phyloP scores from a whole-genome alignment of 2,797 vertebrate genomes.

The Spinus olivaceus region DNA sequence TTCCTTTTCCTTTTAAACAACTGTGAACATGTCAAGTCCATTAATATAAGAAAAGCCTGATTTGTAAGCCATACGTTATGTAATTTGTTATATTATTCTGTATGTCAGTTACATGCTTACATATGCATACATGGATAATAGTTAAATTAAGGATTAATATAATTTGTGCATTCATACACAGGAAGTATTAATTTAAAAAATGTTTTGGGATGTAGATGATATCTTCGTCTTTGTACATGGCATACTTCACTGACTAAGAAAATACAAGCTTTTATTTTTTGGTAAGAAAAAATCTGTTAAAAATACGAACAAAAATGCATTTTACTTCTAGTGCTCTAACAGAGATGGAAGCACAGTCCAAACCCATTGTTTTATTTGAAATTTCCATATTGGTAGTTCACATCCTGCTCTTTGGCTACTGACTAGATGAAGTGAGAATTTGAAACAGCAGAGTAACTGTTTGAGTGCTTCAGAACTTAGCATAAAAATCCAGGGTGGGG shows the following conservation, averaged over 20 bases:
- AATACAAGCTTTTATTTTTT: not conserved
- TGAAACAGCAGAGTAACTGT: conserved; percentile 18
- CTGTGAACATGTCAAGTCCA: not conserved
- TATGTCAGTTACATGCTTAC: not conserved
- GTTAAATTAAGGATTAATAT: not conserved
- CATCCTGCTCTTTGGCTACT: not conserved
- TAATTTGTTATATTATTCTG: not conserved
- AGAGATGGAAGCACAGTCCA: not conserved
- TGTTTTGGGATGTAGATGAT: not conserved
- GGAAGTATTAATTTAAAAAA: not conserved
- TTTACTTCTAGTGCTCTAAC: not conserved
- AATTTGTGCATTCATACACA: not conserved
- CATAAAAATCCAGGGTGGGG: not conserved
- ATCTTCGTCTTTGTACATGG: not conserved
- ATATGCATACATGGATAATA: not conserved
- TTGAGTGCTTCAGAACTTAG: not conserved
- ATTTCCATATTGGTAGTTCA: not conserved
- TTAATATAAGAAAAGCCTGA: not conserved
- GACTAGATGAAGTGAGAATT: conserved; percentile 37
- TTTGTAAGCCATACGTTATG: not conserved
- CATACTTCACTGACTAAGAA: not conserved
- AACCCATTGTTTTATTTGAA: not conserved
- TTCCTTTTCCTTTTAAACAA: not conserved
- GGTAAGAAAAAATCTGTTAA: not conserved
- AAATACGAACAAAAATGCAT: not conserved